Evolutionary conservation across 2,113 vertebrate species (phyloP).

Genomic region (Peromyscus californicus): DNA sequence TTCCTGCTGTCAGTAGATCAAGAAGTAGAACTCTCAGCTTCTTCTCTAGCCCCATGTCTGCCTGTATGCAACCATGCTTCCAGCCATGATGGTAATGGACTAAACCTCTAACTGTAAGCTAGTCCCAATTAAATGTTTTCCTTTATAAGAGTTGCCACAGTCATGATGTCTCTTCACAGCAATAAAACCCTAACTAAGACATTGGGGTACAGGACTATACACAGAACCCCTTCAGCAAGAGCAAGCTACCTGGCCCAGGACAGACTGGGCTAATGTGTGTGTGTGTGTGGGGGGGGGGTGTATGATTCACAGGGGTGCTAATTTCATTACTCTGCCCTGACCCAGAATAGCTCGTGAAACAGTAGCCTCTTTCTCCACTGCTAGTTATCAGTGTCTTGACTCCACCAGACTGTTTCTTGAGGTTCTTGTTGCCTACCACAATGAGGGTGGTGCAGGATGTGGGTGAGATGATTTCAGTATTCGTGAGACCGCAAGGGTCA

Average conservation of each 20-base stretch:
- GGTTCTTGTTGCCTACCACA: slow-evolving; percentile 95
- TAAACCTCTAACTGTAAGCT: no score
- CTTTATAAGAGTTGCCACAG: no score
- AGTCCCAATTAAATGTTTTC: no score
- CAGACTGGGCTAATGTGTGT: background rate
- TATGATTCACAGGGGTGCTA: background rate
- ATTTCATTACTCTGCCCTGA: background rate
- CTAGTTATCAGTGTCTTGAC: slow-evolving; percentile 93
- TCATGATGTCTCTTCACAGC: no score
- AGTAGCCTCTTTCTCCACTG: background rate
- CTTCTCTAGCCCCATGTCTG: no score
- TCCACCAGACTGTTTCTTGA: slow-evolving; percentile 96
- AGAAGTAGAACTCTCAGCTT: no score
- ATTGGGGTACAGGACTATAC: background rate
- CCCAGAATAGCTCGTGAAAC: background rate
- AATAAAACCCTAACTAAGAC: no score
- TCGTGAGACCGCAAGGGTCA: slow-evolving; percentile 92
- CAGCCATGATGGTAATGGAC: no score
- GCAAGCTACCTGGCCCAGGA: slow-evolving; percentile 2
- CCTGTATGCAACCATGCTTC: no score
- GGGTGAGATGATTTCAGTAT: slow-evolving; percentile 92
- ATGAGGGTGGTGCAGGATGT: slow-evolving; percentile 94
- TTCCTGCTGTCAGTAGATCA: no score
- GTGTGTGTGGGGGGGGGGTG: background rate
- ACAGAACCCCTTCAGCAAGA: slow-evolving; percentile 34